Evolutionary conservation across 2,888 invertebrate species (phyloP).

Genomic region (Cephus spinipes): DNA sequence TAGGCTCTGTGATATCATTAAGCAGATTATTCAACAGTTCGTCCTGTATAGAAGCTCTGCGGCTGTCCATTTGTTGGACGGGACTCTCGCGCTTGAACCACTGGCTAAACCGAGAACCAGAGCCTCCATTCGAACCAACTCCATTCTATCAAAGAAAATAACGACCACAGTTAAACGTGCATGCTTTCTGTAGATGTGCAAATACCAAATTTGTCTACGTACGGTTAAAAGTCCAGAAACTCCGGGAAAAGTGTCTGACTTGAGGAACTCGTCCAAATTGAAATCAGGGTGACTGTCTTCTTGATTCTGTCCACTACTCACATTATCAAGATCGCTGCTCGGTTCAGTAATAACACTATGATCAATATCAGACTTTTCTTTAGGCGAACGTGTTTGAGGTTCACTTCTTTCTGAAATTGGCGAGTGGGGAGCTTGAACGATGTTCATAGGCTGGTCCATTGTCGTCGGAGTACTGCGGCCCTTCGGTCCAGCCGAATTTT

Average conservation of each 20-base stretch:
- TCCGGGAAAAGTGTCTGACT: slow-evolving; percentile 82
- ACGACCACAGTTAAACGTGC: slow-evolving; percentile 12
- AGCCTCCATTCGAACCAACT: slow-evolving; percentile 68
- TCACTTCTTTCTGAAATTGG: slow-evolving; percentile 61
- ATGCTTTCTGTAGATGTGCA: not conserved
- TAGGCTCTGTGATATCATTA: slow-evolving; percentile 69
- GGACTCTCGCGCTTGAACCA: slow-evolving; percentile 84
- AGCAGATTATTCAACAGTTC: slow-evolving; percentile 75
- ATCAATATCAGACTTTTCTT: slow-evolving; percentile 41
- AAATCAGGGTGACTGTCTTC: slow-evolving; percentile 68
- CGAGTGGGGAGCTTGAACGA: slow-evolving; percentile 57
- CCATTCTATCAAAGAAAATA: slow-evolving; percentile 71
- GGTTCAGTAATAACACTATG: slow-evolving; percentile 38
- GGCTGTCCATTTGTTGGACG: slow-evolving; percentile 64
- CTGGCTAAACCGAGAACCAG: slow-evolving; percentile 80
- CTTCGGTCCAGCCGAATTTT: slow-evolving; percentile 49
- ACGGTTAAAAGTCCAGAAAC: slow-evolving; percentile 80
- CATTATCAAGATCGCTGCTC: slow-evolving; percentile 39
- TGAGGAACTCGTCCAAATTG: slow-evolving; percentile 88
- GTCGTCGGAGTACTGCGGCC: slow-evolving; percentile 64
- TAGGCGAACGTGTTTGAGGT: slow-evolving; percentile 33
- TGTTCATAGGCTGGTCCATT: slow-evolving; percentile 54
- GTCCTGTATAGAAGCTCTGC: slow-evolving; percentile 72
- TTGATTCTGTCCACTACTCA: slow-evolving; percentile 35
- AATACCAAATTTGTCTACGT: slow-evolving; percentile 46